Evolutionary conservation across 2,888 invertebrate genomes (phyloP), one percentile per base, ranked within the genome.

Genomic region (Drosophila austrosaltans): DNA sequence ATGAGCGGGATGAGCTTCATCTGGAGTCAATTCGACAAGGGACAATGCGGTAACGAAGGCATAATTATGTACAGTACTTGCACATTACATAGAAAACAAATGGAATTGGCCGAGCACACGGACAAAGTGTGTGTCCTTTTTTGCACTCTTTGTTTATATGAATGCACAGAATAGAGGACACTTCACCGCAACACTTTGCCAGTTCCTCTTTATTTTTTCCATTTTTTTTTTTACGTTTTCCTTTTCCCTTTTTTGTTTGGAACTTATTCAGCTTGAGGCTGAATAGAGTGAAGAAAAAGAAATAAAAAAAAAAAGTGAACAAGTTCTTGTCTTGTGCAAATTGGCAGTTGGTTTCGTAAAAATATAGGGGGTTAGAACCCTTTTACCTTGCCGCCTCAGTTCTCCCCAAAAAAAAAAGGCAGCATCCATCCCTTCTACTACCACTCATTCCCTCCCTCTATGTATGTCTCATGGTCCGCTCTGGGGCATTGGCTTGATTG

Each of bases 401-500:
- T 12, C 40, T 12, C 40, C 36, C 36, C 5, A 8, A 36, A 4
- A 36, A 1, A 36, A 2, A 1, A 16, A 16, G 16, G 16, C 16
- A 16, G 16, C 16, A 16, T 16, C 16, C 16, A 40, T 40, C 40
- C 40, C n/a, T 36, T 6, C 36, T 12, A 39, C 12, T 20, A 6
- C 42, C 42, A 6, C 20, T 20, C 16, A 1, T n/a, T 56, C 16
- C 4, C n/a, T n/a, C 56, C 16, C 32, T 32, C 32, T 32, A 10
- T 8, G 8, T 36, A 1, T 10, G 20, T 7, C 0, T 36, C 32
- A 8, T 20, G n/a, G 44, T 48, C 12, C 22, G 42, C 30, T 44
- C 32, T 48, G 20, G 60, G 44, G 63, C 63, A 56, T 63, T 63
- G 53, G 40, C 54, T 63, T 63, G 63, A 63, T 63, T 63, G 53